phyloP scores from a whole-genome alignment of 2,797 vertebrate species.

The Halcyon chelicuti region DNA sequence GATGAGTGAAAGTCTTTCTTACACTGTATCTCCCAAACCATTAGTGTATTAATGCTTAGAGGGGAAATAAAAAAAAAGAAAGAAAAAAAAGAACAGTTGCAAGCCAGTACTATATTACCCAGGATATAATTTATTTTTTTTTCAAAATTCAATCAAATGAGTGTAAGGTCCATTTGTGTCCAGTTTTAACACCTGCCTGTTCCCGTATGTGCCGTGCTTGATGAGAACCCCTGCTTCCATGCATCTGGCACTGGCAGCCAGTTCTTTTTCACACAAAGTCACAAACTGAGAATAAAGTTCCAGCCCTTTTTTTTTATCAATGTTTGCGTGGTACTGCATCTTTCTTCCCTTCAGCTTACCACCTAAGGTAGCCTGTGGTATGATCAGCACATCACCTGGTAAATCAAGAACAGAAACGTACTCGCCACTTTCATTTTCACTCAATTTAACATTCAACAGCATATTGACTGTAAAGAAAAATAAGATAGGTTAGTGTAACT shows the following conservation, averaged over 20 bases:
- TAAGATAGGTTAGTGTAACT: conserved; percentile 26
- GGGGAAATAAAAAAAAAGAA: not conserved
- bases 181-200: conserved; percentile 91
- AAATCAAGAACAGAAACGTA: conserved; percentile 87
- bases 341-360: conserved; percentile 88
- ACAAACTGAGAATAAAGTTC: conserved; percentile 89
- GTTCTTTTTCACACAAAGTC: conserved; percentile 84
- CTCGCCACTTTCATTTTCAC: conserved; percentile 86
- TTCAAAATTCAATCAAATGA: conserved; percentile 92
- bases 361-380: conserved; percentile 94
- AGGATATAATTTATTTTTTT: not conserved
- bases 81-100: not conserved
- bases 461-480: conserved; percentile 81
- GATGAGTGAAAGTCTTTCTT: not conserved
- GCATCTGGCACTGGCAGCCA: conserved; percentile 78
- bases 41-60: not conserved
- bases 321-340: conserved; percentile 95
- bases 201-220: conserved; percentile 91
- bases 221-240: conserved; percentile 75
- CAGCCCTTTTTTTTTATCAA: conserved; percentile 88
- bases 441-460: conserved; percentile 89
- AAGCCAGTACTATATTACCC: not conserved
- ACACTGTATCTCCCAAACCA: not conserved
- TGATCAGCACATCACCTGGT: conserved; percentile 89
- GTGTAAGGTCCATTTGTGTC: conserved; percentile 95